These are phyloP conservation scores for Drosophila teissieri DNA, from an alignment of 1,140 invertebrate species.

Conservation along the genomic window DNA sequence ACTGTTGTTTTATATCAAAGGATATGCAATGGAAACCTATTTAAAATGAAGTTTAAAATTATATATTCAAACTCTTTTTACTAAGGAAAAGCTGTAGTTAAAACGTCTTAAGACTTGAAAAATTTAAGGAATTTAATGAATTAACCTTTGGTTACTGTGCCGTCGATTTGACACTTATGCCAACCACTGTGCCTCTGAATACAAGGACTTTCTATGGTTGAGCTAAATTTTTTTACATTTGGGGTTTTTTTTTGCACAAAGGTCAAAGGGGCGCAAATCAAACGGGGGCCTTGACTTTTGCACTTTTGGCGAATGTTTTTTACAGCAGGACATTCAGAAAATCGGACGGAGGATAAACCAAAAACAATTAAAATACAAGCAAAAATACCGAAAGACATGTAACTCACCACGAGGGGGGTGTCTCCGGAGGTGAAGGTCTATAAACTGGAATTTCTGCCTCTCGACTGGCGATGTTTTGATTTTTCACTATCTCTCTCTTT, in stretches of 20 bases:
- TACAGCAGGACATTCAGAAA: conserved; percentile 30
- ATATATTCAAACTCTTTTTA: too few species aligned
- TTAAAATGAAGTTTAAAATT: too few species aligned
- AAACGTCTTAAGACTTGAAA: too few species aligned
- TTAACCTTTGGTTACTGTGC: background rate
- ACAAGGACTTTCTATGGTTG: conserved; percentile 61
- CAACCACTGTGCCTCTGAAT: conserved; percentile 64
- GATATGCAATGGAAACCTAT: too few species aligned
- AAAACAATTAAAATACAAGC: conserved; percentile 13
- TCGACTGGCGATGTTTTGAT: conserved; percentile 48
- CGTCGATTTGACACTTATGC: background rate
- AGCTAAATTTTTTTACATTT: conserved; percentile 40
- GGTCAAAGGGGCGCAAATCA: conserved; percentile 64
- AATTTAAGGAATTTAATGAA: background rate
- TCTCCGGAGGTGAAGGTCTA: conserved; percentile 1
- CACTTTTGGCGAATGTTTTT: conserved; percentile 66
- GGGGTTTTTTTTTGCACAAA: conserved; percentile 50
- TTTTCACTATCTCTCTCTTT: conserved; percentile 25
- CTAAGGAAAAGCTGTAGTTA: too few species aligned
- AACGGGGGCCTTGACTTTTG: conserved; percentile 77
- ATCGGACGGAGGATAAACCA: conserved; percentile 13
- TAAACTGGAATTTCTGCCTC: conserved; percentile 46
- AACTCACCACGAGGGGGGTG: conserved; percentile 29
- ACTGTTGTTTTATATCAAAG: too few species aligned
- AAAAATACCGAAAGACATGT: conserved; percentile 9